phyloP scores from a whole-genome alignment of 1,140 invertebrate genomes.

The Dreissena polymorpha region DNA sequence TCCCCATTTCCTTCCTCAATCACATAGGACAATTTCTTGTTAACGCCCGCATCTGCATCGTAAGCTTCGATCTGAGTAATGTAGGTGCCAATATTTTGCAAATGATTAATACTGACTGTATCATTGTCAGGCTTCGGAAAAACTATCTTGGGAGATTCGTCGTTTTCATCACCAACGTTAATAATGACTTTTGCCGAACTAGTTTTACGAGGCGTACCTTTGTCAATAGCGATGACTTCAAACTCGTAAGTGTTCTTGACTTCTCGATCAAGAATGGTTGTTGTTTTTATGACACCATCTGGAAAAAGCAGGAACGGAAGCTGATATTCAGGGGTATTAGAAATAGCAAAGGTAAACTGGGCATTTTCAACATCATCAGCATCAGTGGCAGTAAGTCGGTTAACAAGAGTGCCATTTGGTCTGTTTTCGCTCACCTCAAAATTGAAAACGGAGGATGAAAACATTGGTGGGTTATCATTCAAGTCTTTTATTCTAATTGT shows the following conservation, averaged over 20 bases:
- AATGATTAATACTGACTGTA: slow-evolving; percentile 65
- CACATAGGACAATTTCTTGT: slow-evolving; percentile 91
- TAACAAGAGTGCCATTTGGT: slow-evolving; percentile 87
- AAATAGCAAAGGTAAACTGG: slow-evolving; percentile 89
- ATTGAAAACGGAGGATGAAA: slow-evolving; percentile 82
- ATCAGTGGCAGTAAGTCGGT: slow-evolving; percentile 91
- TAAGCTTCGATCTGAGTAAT: slow-evolving; percentile 82
- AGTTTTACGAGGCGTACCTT: slow-evolving; percentile 83
- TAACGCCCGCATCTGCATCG: slow-evolving; percentile 91
- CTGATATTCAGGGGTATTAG: slow-evolving; percentile 53
- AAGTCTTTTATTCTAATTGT: slow-evolving; percentile 94
- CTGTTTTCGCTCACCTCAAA: slow-evolving; percentile 68
- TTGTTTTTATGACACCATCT: slow-evolving; percentile 90
- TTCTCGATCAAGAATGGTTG: slow-evolving; percentile 90
- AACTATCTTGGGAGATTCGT: slow-evolving; percentile 90
- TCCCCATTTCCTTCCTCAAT: slow-evolving; percentile 91
- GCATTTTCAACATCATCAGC: slow-evolving; percentile 88
- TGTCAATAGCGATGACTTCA: slow-evolving; percentile 85
- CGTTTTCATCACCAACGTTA: slow-evolving; percentile 87
- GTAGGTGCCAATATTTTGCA: slow-evolving; percentile 55
- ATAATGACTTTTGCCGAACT: slow-evolving; percentile 78
- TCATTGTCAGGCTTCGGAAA: slow-evolving; percentile 68
- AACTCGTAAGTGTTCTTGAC: slow-evolving; percentile 87
- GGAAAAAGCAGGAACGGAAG: slow-evolving; percentile 91
- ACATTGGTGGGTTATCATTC: slow-evolving; percentile 95